Evolutionary conservation across 2,888 invertebrate genomes (phyloP).

Genomic region (Octodonta nipae): DNA sequence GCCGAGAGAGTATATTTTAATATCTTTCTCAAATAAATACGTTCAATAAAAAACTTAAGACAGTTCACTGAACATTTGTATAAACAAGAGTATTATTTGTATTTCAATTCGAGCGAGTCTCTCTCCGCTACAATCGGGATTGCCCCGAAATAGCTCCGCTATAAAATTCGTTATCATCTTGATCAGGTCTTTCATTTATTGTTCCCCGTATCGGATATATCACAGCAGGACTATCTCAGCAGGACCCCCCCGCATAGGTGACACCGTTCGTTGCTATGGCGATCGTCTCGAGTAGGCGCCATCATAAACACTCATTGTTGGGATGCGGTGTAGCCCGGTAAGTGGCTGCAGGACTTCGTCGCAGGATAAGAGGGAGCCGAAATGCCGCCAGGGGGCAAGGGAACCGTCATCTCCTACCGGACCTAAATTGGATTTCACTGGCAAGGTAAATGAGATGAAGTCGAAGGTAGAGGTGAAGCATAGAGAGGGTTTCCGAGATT

Average conservation of each 20-base stretch:
- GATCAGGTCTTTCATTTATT: too few species aligned
- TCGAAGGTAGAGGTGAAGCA: conserved; percentile 10
- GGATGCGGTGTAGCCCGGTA: conserved; percentile 32
- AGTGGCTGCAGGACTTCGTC: conserved; percentile 25
- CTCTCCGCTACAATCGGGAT: too few species aligned
- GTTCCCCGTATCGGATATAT: too few species aligned
- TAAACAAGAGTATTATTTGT: too few species aligned
- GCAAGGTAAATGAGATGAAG: conserved; percentile 18
- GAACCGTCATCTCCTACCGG: conserved; percentile 21
- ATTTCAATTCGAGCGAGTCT: too few species aligned
- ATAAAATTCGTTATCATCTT: too few species aligned
- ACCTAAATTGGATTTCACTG: conserved; percentile 35
- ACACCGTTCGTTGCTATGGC: conserved; percentile 36
- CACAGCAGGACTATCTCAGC: too few species aligned
- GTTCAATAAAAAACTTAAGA: too few species aligned
- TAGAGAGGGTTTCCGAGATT: conserved; percentile 3
- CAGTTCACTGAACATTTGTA: too few species aligned
- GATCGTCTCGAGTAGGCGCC: conserved; percentile 39
- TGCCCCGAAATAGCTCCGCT: too few species aligned
- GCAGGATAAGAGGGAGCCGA: conserved; percentile 15
- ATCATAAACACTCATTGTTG: conserved; percentile 40
- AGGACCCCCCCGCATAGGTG: conserved; percentile 24
- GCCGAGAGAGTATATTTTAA: too few species aligned
- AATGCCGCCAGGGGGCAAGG: conserved; percentile 14
- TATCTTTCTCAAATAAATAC: too few species aligned